These are phyloP conservation scores for Mirza zaza DNA, from an alignment of 2,113 vertebrate species.

Conservation along the genomic window DNA sequence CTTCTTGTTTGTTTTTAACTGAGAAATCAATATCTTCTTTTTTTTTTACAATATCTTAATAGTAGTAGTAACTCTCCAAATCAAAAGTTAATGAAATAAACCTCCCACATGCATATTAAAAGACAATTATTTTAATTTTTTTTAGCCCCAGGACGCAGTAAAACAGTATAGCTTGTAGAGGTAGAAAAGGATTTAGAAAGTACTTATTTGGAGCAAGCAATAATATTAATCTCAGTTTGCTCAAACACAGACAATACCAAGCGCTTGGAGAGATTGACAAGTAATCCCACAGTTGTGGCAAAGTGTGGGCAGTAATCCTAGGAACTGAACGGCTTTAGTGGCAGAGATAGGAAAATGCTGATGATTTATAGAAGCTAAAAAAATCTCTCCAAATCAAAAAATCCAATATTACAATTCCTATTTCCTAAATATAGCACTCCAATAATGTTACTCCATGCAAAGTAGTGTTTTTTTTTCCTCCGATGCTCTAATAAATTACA, in stretches of 20 bases:
- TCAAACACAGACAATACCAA: neutral
- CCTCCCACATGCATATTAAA: neutral
- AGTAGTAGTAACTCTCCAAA: neutral
- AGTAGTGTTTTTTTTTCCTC: neutral
- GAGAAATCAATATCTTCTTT: neutral
- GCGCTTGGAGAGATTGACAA: neutral
- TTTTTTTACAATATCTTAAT: neutral
- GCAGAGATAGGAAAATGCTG: neutral
- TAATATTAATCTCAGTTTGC: neutral
- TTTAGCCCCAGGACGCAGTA: neutral
- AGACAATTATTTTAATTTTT: neutral
- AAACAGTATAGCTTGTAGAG: neutral
- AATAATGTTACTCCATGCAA: neutral
- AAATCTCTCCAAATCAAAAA: neutral
- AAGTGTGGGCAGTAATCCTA: neutral
- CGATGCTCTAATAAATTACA: neutral
- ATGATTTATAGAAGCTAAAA: neutral
- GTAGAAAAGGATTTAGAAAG: neutral
- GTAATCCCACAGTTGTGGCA: neutral
- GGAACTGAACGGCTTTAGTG: neutral
- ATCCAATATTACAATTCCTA: neutral
- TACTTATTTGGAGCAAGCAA: neutral
- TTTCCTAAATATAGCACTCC: neutral
- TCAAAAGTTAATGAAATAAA: neutral
- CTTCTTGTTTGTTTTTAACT: neutral